Percentiles rank a stretch among this genome's conserved stretches.
phyloP scores from a whole-genome alignment of 2,888 invertebrate species.

The Dicranocentrus wangi region DNA sequence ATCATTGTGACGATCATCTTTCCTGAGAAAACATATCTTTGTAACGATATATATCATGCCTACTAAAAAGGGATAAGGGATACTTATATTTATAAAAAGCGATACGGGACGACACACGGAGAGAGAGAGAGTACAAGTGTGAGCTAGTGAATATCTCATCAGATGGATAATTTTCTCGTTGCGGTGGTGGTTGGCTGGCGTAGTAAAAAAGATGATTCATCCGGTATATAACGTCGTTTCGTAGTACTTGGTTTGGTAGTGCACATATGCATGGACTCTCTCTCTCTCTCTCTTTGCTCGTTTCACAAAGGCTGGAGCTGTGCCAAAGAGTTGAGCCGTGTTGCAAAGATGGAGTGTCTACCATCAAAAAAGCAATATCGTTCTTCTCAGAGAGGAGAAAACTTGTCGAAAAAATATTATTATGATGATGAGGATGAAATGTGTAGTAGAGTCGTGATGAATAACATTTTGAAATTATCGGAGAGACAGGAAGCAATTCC shows the following conservation, averaged over 20 bases:
- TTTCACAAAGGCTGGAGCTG: slow-evolving; percentile 11
- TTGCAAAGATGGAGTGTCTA: too few relatives aligned
- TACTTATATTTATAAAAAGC: too few relatives aligned
- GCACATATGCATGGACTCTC: not conserved
- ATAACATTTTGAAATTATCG: slow-evolving; percentile 16
- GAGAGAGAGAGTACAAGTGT: slow-evolving; percentile 5
- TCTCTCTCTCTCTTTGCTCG: not conserved
- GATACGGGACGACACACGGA: too few relatives aligned
- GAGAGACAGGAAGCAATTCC: not conserved
- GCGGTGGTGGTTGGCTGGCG: slow-evolving; percentile 13
- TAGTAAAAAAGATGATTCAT: slow-evolving; percentile 22
- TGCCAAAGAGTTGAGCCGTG: slow-evolving; percentile 5
- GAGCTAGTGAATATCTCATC: slow-evolving; percentile 13
- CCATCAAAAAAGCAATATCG: not conserved
- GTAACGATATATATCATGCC: too few relatives aligned
- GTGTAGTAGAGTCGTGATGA: slow-evolving; percentile 2
- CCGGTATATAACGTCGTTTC: slow-evolving; percentile 6
- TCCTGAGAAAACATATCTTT: too few relatives aligned
- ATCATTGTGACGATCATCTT: not conserved
- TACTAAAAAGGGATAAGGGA: too few relatives aligned
- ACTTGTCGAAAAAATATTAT: slow-evolving; percentile 18
- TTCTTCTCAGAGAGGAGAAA: slow-evolving; percentile 6
- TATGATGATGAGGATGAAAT: slow-evolving; percentile 19
- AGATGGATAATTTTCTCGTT: not conserved
- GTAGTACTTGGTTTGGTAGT: too few relatives aligned